Percentiles rank a stretch among this genome's conserved stretches.
phyloP scores from a whole-genome alignment of 2,888 invertebrate species.

The Xanthia icteritia region DNA sequence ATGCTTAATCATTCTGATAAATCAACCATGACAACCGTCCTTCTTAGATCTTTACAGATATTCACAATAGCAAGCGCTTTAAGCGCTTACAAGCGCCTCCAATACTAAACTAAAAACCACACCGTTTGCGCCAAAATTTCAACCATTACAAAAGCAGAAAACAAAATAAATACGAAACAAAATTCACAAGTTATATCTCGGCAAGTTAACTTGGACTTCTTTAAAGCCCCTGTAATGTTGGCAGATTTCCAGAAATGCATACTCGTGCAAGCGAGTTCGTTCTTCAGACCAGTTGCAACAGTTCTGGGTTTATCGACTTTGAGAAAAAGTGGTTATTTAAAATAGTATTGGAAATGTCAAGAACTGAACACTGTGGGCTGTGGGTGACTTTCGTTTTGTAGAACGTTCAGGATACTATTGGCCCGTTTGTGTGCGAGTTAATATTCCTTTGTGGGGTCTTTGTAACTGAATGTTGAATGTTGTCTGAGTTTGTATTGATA shows the following conservation, averaged over 20 bases:
- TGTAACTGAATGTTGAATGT: neutral
- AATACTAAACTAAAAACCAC: constrained; percentile 30
- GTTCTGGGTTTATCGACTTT: constrained; percentile 49
- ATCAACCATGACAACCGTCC: no score
- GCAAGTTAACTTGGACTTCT: constrained; percentile 55
- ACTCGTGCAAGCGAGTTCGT: constrained; percentile 36
- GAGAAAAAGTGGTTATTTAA: constrained; percentile 56
- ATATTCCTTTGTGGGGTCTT: constrained; percentile 20
- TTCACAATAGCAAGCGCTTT: neutral
- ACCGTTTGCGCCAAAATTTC: constrained; percentile 32
- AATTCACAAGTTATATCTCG: constrained; percentile 59
- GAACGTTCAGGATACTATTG: constrained; percentile 9
- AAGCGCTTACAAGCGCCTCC: neutral
- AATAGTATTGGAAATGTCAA: constrained; percentile 62
- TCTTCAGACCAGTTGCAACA: constrained; percentile 34
- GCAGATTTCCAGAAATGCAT: constrained; percentile 64
- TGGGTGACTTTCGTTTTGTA: constrained; percentile 37
- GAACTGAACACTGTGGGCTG: constrained; percentile 31
- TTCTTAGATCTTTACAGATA: neutral
- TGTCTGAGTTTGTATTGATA: neutral
- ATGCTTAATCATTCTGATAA: neutral
- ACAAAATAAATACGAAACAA: constrained; percentile 53
- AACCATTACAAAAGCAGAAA: constrained; percentile 49
- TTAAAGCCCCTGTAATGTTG: constrained; percentile 59
- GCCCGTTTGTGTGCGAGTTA: neutral